A percentile compares a stretch with the other conserved stretches of the same genome.
Evolutionary conservation across 2,888 invertebrate genomes (phyloP).

Genomic region (Julus scandinavius): DNA sequence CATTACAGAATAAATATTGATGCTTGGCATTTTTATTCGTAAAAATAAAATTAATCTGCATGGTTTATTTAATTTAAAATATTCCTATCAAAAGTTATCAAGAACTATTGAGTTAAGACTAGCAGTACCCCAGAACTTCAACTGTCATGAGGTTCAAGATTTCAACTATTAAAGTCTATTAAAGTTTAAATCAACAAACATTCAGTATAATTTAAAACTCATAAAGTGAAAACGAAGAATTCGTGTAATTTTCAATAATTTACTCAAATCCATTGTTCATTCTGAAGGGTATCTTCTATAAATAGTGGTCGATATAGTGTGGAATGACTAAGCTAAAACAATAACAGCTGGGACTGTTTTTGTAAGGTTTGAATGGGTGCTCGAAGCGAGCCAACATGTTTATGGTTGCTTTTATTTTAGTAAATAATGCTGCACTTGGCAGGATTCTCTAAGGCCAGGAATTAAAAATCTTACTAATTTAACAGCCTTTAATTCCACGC

Average conservation of each 20-base stretch:
- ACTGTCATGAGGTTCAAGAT: too few relatives aligned
- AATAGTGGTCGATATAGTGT: background rate
- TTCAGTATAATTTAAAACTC: background rate
- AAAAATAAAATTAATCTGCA: too few relatives aligned
- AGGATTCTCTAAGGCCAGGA: background rate
- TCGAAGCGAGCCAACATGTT: background rate
- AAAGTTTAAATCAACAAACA: background rate
- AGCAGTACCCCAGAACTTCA: too few relatives aligned
- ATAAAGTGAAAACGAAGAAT: background rate
- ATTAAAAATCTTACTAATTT: background rate
- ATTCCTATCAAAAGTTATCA: too few relatives aligned
- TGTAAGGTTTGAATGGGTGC: background rate
- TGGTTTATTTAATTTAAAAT: too few relatives aligned
- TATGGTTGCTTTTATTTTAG: background rate
- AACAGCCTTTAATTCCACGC: background rate
- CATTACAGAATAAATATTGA: too few relatives aligned
- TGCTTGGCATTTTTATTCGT: too few relatives aligned
- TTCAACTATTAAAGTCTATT: background rate
- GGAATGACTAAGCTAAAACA: background rate
- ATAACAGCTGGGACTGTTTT: background rate
- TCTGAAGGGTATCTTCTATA: background rate
- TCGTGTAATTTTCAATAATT: background rate
- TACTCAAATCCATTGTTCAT: background rate
- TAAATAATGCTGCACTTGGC: background rate
- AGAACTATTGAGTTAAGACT: too few relatives aligned